Evolutionary conservation across 1,140 invertebrate species (phyloP).

Genomic region (Bombus polaris): DNA sequence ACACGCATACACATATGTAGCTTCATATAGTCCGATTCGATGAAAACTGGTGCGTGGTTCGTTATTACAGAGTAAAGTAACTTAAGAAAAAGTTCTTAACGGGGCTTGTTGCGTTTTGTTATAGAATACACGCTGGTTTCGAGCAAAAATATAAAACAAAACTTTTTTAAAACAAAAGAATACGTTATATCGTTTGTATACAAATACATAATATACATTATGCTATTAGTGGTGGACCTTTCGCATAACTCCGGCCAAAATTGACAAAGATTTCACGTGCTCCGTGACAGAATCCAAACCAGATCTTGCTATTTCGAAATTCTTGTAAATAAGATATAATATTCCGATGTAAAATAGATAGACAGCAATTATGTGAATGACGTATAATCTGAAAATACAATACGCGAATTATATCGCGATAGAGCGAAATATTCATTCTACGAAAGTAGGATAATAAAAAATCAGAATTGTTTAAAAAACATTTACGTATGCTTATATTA

Average conservation of each 20-base stretch:
- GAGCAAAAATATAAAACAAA: no score
- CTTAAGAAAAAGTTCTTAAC: neutral
- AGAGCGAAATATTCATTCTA: neutral
- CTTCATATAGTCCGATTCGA: no score
- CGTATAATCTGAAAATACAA: constrained; percentile 73
- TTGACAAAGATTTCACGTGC: constrained; percentile 66
- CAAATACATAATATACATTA: neutral
- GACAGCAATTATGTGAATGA: constrained; percentile 71
- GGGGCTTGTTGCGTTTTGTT: neutral
- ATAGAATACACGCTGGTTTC: neutral
- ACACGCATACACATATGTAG: no score
- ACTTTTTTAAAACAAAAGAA: no score
- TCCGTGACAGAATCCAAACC: constrained; percentile 69
- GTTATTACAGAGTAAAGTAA: neutral
- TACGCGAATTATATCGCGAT: neutral
- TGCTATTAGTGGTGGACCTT: constrained; percentile 48
- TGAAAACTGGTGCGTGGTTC: no score
- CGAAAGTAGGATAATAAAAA: neutral
- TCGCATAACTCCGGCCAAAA: constrained; percentile 60
- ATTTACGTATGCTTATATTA: neutral
- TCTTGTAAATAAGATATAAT: constrained; percentile 71
- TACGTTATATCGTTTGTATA: no score
- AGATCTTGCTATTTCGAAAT: constrained; percentile 67
- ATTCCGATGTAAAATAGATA: constrained; percentile 77
- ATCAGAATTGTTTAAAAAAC: neutral